Evolutionary conservation across 2,888 invertebrate species (phyloP), one percentile per base, ranked within the genome.

Genomic region (Balanococcus diminutus): DNA sequence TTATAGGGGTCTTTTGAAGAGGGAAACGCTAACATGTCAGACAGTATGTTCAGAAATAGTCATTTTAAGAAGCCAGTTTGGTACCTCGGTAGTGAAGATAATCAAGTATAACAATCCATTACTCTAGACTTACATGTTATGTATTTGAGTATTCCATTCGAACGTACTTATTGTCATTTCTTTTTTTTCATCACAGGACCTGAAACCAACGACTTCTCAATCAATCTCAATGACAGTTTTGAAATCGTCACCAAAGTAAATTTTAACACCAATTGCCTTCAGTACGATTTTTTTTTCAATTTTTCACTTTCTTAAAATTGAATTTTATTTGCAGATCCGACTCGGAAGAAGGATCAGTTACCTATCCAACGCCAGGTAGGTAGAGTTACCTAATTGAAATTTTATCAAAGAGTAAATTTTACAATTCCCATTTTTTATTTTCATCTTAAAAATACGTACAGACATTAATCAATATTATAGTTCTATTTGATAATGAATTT

Each of bases 1-100:
- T 88, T 88, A 25, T 88, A 93, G 93, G 93, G 93, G n/a, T 93
- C 93, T 0, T 93, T 94, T 88, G 94, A 93, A 89, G 94, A 94
- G 86, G 87, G 87, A 72, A 75, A 82, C 84, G 89, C 87, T 56
- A 19, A n/a, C 11, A n/a, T 19, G 22, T 79, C 75, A 88, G 88
- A 88, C 85, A 84, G 82, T 72, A 87, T n/a, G 88, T 93, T 93
- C 88, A 93, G 93, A 86, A 51, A 75, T 25, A 56, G 84, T 11
- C 72, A 87, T 84, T 86, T 87, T 31, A 86, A 81, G 86, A 88
- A 91, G 87, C 92, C 92, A 4, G 91, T 91, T 79, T 92, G 93
- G 92, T 92, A 92, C 87, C 90, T 92, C 84, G 92, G 92, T 67
- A 91, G 91, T 87, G 92, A 92, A 88, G 92, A 92, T 75, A 92